A percentile compares a stretch with the other conserved stretches of the same genome.
phyloP scores from a whole-genome alignment of 1,140 invertebrate genomes.

The Musca vetustissima region DNA sequence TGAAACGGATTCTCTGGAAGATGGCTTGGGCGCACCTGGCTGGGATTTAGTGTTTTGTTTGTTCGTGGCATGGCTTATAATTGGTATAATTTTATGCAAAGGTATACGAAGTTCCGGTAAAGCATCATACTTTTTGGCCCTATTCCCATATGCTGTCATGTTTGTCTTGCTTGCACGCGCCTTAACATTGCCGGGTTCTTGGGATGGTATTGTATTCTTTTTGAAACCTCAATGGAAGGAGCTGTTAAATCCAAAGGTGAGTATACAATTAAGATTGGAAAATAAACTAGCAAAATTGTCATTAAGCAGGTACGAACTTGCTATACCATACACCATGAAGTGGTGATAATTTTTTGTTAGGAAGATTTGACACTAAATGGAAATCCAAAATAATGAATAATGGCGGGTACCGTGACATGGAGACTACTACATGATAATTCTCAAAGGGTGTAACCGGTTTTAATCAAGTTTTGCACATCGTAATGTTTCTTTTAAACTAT shows the following conservation, averaged over 20 bases:
- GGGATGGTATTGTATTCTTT: slow-evolving; percentile 70
- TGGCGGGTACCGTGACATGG: too few relatives aligned
- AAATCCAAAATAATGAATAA: too few relatives aligned
- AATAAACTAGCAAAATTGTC: too few relatives aligned
- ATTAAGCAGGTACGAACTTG: too few relatives aligned
- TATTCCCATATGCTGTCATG: slow-evolving; percentile 76
- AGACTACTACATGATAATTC: too few relatives aligned
- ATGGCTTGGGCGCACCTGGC: slow-evolving; percentile 65
- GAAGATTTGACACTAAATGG: too few relatives aligned
- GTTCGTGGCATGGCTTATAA: slow-evolving; percentile 70
- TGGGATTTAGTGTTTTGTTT: slow-evolving; percentile 70
- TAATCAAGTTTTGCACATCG: too few relatives aligned
- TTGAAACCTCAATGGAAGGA: slow-evolving; percentile 63
- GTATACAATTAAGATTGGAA: too few relatives aligned
- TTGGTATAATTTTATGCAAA: slow-evolving; percentile 71
- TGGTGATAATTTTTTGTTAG: too few relatives aligned
- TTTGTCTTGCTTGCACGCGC: slow-evolving; percentile 68
- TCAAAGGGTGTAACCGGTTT: too few relatives aligned
- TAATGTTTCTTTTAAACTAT: too few relatives aligned
- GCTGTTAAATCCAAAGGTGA: slow-evolving; percentile 57
- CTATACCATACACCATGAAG: too few relatives aligned
- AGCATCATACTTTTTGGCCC: slow-evolving; percentile 70
- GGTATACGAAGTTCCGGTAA: slow-evolving; percentile 67
- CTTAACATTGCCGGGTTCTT: slow-evolving; percentile 70
- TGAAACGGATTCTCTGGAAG: slow-evolving; percentile 61